Conservation (phyloP, 2,113 vertebrate genomes). For the Carettochelys insculpta region DNA sequence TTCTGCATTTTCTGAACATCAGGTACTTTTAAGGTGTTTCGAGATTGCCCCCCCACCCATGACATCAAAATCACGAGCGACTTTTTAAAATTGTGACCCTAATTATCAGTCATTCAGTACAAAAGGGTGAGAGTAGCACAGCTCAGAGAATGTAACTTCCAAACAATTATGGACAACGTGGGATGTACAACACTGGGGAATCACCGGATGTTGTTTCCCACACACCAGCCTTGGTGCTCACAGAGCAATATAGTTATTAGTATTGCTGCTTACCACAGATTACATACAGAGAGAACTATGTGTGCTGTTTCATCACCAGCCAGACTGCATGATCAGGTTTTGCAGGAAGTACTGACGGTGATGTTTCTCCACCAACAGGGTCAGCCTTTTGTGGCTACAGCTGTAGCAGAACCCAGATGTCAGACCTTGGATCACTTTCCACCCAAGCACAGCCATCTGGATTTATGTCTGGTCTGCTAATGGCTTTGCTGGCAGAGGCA, state of each 20-base stretch:
- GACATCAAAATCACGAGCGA: accelerated
- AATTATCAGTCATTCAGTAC: background rate
- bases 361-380: slow-evolving; percentile 40
- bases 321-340: background rate
- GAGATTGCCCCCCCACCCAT: background rate
- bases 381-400: slow-evolving; percentile 50
- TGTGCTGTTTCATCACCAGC: accelerated
- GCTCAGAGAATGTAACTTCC: background rate
- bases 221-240: background rate
- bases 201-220: background rate
- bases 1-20: background rate
- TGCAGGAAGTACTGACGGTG: background rate
- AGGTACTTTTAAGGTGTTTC: background rate
- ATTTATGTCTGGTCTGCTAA: slow-evolving; percentile 57
- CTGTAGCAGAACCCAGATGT: slow-evolving; percentile 49
- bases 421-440: slow-evolving; percentile 57
- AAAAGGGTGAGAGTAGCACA: background rate
- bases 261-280: accelerated
- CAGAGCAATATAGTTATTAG: accelerated
- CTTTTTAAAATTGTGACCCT: background rate
- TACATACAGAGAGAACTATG: background rate
- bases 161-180: accelerated
- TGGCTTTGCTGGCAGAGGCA: slow-evolving; percentile 56
- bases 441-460: slow-evolving; percentile 54
- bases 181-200: background rate